These are phyloP conservation scores for Sternotherus odoratus DNA, from an alignment of 2,797 vertebrate species.

Conservation along the genomic window DNA sequence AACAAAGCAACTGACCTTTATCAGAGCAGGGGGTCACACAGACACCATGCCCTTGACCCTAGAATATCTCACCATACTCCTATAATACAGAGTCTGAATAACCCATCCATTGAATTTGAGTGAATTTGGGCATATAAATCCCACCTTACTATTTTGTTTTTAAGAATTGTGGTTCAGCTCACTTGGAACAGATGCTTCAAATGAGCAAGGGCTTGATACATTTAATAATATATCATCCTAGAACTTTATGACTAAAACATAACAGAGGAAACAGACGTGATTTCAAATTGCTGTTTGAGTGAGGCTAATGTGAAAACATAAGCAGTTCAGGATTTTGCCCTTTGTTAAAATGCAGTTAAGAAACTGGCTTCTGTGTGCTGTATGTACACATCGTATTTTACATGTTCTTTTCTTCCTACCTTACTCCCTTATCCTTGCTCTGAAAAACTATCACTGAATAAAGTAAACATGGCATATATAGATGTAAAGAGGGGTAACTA, in stretches of 20 bases:
- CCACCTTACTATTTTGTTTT: background rate
- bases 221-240: background rate
- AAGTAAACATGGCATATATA: background rate
- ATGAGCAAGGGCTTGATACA: background rate
- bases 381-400: background rate
- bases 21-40: fast-evolving
- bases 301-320: background rate
- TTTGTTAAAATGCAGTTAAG: background rate
- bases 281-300: background rate
- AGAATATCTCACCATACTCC: background rate
- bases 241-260: background rate
- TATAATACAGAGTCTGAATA: background rate
- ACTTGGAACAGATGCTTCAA: background rate
- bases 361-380: background rate
- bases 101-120: background rate
- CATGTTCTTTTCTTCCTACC: background rate
- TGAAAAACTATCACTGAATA: background rate
- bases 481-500: background rate
- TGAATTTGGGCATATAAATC: background rate
- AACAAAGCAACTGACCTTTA: background rate
- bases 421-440: background rate
- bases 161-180: background rate
- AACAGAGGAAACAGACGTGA: background rate
- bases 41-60: background rate
- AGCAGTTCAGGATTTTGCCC: background rate